Base-by-base conservation (phyloP, 2,113 vertebrate genomes). In the Megaceryle torquata region DNA sequence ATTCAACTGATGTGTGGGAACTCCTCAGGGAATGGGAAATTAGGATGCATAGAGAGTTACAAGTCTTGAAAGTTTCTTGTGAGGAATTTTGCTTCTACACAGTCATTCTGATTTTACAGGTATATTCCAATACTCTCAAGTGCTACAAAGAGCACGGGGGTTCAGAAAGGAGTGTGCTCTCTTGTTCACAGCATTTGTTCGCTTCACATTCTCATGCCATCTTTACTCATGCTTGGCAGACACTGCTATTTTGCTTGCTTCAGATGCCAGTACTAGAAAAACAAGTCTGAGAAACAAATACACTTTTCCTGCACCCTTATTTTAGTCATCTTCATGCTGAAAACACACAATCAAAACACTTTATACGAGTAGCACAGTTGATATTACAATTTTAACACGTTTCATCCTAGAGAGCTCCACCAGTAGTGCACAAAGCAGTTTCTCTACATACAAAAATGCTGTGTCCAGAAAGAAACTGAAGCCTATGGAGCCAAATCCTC, bases 131-230 rank as follows among this genome's bases (percentile, higher is more conserved):
- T 31, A 59, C 21, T 64, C 64, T 71, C 44, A 91, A 53, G 56
- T 26, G 39, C 26, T 44, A 6, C 1, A 0, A 86, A 64, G 76
- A 41, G 33, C 33, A 31, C 0, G n/a, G 0, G 4, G 26, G 26
- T 26, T 77, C 53, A 82, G 83, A 79, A 71, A 82, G 53, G 43
- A 2, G 1, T 3, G 12, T 0, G 1, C 43, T 81, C 1, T 54
- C 35, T 20, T 50, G 11, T n/a, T 87, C 21, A 75, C 77, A 68
- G 44, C 6, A 15, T 26, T 74, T 46, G 17, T 39, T 90, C 51
- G 14, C 84, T 21, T 50, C 90, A 78, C 43, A 54, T 53, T 75
- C 37, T 81, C 48, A 8, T 10, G 9, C 17, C 18, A n/a, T 18
- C 77, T 70, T 71, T 82, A 28, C 33, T 90, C 26, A 11, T 68